Base-by-base conservation (phyloP, 1,140 invertebrate genomes). In the Rhizoglyphus robini region DNA sequence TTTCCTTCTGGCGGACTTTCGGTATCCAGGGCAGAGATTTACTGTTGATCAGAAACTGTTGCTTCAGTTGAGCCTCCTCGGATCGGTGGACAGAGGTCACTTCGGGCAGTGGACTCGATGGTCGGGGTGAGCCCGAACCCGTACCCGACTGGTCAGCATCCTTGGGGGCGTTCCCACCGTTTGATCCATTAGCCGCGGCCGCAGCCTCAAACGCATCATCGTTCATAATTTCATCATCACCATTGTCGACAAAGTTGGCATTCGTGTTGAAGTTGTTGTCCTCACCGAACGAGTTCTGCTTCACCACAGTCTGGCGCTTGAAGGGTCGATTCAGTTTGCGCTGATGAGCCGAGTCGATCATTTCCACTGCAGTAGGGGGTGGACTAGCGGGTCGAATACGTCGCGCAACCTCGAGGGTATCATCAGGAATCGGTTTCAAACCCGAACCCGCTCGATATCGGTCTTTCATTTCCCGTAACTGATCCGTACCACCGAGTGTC, bases 321-420 rank as follows among this genome's bases (percentile, higher is more conserved):
- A 84, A 82, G 47, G 80, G 81, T 67, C 81, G 77, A 65, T 76
- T 79, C 34, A 70, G 71, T 68, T 84, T 81, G 70, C 85, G 86
- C 68, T 85, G 83, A 76, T 89, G 90, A 76, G 90, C 88, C 66
- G 85, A 84, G 75, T 96, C 92, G 51, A 96, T 78, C 67, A 95
- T 82, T 76, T 96, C 93, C 29, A 87, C 85, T 38, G 90, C 90
- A 77, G 87, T 92, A 0, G 89, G 86, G 15, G 94, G 94, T 27
- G 94, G 94, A 20, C 92, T 95, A 61, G 91, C 91, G 1, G 95
- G 87, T 72, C 93, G 78, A 91, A 98, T 96, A 48, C 83, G 84
- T 73, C 85, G 86, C 1, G 90, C 87, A 11, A 97, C 86, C 79
- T 96, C 89, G 68, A 96, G 81, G 8, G 92, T 94, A 75, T 98